phyloP scores from a whole-genome alignment of 1,140 invertebrate species.

The Drosophila ohnishii region DNA sequence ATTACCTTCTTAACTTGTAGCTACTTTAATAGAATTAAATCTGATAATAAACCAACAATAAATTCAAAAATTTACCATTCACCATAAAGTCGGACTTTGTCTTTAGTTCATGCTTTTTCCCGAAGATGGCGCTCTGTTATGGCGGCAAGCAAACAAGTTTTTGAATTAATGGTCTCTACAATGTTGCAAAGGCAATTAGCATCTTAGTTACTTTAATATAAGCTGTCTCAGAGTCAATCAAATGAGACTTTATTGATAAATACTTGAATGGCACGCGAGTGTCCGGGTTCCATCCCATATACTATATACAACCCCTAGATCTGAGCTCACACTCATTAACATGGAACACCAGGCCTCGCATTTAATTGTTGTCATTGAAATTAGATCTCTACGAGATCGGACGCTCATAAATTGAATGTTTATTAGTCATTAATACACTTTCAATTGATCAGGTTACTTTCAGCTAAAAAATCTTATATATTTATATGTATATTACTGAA shows the following conservation, averaged over 20 bases:
- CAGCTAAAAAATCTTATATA: too few species aligned
- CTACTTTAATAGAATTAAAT: neutral
- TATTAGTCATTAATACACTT: neutral
- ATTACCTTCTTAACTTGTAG: neutral
- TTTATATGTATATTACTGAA: too few species aligned
- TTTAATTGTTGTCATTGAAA: constrained; percentile 22
- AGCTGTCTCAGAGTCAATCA: neutral
- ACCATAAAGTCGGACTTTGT: neutral
- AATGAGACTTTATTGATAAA: constrained; percentile 18
- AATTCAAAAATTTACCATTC: constrained; percentile 1
- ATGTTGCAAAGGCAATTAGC: constrained; percentile 7
- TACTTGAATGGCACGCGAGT: constrained; percentile 7
- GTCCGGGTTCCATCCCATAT: constrained; percentile 21
- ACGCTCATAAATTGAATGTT: neutral
- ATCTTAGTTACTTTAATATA: neutral
- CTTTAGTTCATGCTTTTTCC: neutral
- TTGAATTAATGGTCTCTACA: constrained; percentile 9
- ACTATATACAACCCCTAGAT: neutral
- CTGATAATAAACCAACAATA: neutral
- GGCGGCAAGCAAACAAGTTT: constrained; percentile 17
- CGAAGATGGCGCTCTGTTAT: neutral
- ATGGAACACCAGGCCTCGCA: constrained; percentile 1
- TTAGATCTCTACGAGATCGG: constrained; percentile 11
- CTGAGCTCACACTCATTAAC: constrained; percentile 7
- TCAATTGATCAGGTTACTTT: neutral